Evolutionary conservation across 2,888 invertebrate genomes (phyloP).

Genomic region (Molanna angustata): DNA sequence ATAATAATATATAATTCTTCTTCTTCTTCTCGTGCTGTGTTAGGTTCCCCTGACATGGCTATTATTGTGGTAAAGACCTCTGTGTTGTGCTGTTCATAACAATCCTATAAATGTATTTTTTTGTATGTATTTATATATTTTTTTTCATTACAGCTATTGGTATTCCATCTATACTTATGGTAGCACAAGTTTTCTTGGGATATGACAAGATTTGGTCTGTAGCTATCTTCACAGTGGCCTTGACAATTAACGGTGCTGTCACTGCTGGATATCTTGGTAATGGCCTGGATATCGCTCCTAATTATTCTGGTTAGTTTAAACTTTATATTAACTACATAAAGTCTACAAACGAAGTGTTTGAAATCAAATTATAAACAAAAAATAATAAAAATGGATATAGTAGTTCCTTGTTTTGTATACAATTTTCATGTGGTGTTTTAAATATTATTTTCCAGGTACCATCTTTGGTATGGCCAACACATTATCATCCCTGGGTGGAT

Average conservation of each 20-base stretch:
- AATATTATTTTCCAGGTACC: constrained; percentile 58
- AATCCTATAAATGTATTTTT: too few species aligned
- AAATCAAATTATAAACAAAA: too few species aligned
- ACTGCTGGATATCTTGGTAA: constrained; percentile 85
- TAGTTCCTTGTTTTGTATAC: too few species aligned
- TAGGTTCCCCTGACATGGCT: too few species aligned
- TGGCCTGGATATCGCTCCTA: constrained; percentile 83
- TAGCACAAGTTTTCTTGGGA: constrained; percentile 70
- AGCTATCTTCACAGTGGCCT: constrained; percentile 71
- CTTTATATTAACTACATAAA: too few species aligned
- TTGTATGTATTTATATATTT: not conserved
- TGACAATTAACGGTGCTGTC: constrained; percentile 83
- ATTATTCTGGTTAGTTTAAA: constrained; percentile 77
- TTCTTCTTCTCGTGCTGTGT: not conserved
- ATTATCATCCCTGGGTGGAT: constrained; percentile 78
- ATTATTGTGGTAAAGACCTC: too few species aligned
- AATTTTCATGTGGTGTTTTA: too few species aligned
- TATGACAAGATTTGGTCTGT: constrained; percentile 70
- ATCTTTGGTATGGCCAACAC: constrained; percentile 90
- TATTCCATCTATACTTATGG: constrained; percentile 69
- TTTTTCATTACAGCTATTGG: constrained; percentile 51
- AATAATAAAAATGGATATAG: too few species aligned
- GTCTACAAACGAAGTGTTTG: too few species aligned
- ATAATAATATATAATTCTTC: too few species aligned
- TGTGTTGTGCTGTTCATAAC: too few species aligned